Evolutionary conservation across 2,888 invertebrate species (phyloP), one percentile per base, ranked within the genome.

Genomic region (Gymnosoma rotundatum): DNA sequence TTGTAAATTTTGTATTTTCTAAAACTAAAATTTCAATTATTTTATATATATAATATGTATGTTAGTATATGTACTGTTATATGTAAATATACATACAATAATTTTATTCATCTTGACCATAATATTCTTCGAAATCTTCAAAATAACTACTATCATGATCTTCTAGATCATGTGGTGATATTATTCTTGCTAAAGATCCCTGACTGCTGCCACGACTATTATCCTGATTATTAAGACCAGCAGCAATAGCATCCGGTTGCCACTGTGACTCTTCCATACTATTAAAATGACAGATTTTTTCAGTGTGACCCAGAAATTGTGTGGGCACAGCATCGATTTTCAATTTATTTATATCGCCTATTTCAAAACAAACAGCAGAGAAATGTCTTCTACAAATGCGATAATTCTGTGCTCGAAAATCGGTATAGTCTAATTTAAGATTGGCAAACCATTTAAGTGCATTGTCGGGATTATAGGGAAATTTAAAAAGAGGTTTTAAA

Each of bases 381-480:
- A 90, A 90, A 58, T 90, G 91, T 54, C 88, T 87, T 50, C 83
- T 85, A 86, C 90, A 90, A 32, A 90, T 88, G 63, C 87, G 87
- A 75, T 84, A 87, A 32, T 83, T 82, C 18, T 75, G 81, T 10
- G 72, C 85, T 14, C 83, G 69, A 79, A 83, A 85, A n/a, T 84
- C 76, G 18, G 84, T 87, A 50, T 83, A 81, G n/a, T 83, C 80
- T 32, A 87, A 38, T 82, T 86, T 86, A 2, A 90, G 78, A 72
- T 90, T 90, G 58, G 90, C 87, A 20, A 89, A 88, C 90, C 90
- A 90, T 84, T 90, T 91, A 3, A 82, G 86, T 32, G 88, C 86
- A 18, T 89, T 87, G 45, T 89, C 88, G 10, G 87, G 88, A 20
- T 64, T 87, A n/a, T 78, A 48, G 10, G 90, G 90, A 79, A 90